Evolutionary conservation across 2,797 vertebrate species (phyloP), one percentile per base, ranked within the genome.

Genomic region (Pangasius larnaudii): DNA sequence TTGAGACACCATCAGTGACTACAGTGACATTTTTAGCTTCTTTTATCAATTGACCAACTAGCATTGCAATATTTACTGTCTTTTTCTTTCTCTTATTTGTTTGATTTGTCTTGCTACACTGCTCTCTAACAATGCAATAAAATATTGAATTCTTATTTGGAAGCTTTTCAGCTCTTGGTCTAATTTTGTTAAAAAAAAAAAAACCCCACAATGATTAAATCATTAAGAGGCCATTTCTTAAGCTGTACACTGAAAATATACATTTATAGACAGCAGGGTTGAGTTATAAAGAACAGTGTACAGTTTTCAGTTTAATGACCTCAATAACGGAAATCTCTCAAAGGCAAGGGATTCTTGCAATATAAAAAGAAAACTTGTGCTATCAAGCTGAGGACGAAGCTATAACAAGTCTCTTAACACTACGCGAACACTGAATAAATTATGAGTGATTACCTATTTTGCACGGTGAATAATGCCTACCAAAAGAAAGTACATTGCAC

Each of bases 111-210:
- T 87, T 91, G 91, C 92, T 94, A 83, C 92, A 88, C 88, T 93
- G 92, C 92, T 95, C 94, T 94, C 91, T 93, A 93, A 94, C 89
- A 93, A 94, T 93, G 94, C 95, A 96, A 95, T 95, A 95, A 95
- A 94, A 90, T 75, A 65, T 80, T 92, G 88, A 87, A 86, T 88
- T 90, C 86, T 88, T 92, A 71, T 86, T 92, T 91, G 91, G 88
- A 75, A 69, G 22, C 2, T 72, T 16, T 39, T 24, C 16, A 22
- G 39, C n/a, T 33, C 65, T 86, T 63, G 69, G 27, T 72, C 30
- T 11, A 39, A 74, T 82, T 58, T 24, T 82, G 7, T 88, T 53
- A 1, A 46, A 46, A 46, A 46, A 8, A 46, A 46, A 36, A 36
- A 36, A 36, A 5, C 3, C 2, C 3, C 7, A 46, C 8, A 24